phyloP scores from a whole-genome alignment of 2,888 invertebrate species.

The Matsumyia berberina region DNA sequence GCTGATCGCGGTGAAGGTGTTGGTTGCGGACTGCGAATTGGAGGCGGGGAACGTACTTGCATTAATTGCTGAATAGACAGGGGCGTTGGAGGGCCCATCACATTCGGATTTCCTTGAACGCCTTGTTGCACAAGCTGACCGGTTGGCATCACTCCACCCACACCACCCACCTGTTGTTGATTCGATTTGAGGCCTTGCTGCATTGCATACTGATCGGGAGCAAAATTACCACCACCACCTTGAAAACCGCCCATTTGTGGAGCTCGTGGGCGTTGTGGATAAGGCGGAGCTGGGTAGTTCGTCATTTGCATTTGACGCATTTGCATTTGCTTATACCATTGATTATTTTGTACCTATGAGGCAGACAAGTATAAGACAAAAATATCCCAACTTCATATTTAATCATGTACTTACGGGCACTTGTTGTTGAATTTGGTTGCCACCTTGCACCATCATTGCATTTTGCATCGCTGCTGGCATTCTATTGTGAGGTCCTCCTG shows the following conservation, averaged over 20 bases:
- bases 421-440: constrained; percentile 80
- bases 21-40: constrained; percentile 91
- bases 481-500: constrained; percentile 83
- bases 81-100: constrained; percentile 90
- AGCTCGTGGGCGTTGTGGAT: constrained; percentile 83
- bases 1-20: constrained; percentile 90
- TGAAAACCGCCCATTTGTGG: constrained; percentile 82
- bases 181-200: constrained; percentile 85
- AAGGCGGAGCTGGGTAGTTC: constrained; percentile 83
- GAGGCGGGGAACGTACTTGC: constrained; percentile 94
- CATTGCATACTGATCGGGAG: constrained; percentile 85
- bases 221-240: constrained; percentile 79
- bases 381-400: not conserved
- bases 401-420: constrained; percentile 81
- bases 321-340: constrained; percentile 84
- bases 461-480: constrained; percentile 83
- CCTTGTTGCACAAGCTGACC: constrained; percentile 85
- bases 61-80: constrained; percentile 87
- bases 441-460: constrained; percentile 81
- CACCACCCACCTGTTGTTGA: constrained; percentile 80
- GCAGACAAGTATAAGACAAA: not conserved
- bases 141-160: constrained; percentile 88
- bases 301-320: constrained; percentile 85
- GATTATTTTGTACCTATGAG: constrained; percentile 80
- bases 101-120: constrained; percentile 84